Evolutionary conservation across 2,888 invertebrate species (phyloP).

Genomic region (Neocrepidodera transversa): DNA sequence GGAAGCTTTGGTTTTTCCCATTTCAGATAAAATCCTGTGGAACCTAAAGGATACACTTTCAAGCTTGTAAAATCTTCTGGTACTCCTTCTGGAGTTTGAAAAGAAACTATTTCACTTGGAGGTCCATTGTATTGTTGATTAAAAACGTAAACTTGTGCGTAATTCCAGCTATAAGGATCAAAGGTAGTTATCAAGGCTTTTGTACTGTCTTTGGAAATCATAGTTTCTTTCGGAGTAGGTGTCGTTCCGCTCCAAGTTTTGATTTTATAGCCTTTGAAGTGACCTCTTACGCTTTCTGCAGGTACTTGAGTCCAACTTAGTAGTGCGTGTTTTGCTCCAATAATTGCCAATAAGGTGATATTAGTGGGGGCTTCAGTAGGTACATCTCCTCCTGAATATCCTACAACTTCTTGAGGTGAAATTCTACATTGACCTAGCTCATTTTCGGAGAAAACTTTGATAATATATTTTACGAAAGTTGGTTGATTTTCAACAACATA

Average conservation of each 20-base stretch:
- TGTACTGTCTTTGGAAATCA: slow-evolving; percentile 74
- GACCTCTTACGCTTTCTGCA: slow-evolving; percentile 82
- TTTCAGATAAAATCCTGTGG: slow-evolving; percentile 84
- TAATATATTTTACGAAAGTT: too few species aligned
- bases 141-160: slow-evolving; percentile 86
- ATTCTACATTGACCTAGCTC: too few species aligned
- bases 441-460: too few species aligned
- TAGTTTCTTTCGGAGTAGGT: slow-evolving; percentile 66
- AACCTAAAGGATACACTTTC: slow-evolving; percentile 86
- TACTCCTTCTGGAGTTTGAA: slow-evolving; percentile 88
- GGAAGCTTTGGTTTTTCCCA: slow-evolving; percentile 93
- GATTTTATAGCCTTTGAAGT: slow-evolving; percentile 96
- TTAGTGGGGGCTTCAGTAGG: slow-evolving; percentile 84
- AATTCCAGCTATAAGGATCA: slow-evolving; percentile 86
- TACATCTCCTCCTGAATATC: slow-evolving; percentile 92
- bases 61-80: slow-evolving; percentile 87
- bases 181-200: slow-evolving; percentile 82
- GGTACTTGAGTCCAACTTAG: slow-evolving; percentile 90
- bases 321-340: slow-evolving; percentile 81
- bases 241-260: slow-evolving; percentile 86
- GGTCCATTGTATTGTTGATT: slow-evolving; percentile 94
- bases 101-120: slow-evolving; percentile 81
- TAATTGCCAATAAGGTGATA: slow-evolving; percentile 79
- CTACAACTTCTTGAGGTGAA: too few species aligned
- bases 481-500: too few species aligned